Conservation (phyloP, 2,797 vertebrate species). For the Neostethus bicornis region DNA sequence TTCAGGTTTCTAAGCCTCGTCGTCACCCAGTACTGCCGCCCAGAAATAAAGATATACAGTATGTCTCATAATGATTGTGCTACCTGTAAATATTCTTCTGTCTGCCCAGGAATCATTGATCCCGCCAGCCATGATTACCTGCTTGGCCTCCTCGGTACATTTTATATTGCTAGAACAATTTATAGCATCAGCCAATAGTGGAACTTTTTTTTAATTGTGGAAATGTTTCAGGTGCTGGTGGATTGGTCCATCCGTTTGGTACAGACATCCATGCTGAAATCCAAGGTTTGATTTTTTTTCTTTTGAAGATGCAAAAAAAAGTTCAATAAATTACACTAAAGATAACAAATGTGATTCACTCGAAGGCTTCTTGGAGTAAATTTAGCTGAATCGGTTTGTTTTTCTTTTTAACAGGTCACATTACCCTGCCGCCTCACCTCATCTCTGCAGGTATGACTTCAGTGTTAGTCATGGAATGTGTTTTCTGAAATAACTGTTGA, state of each 20-base stretch:
- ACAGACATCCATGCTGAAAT: constrained; percentile 13
- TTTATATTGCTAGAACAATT: no score
- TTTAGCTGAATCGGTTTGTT: not conserved
- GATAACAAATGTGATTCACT: not conserved
- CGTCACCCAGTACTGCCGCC: no score
- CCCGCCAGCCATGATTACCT: constrained; percentile 68
- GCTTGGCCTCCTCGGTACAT: constrained; percentile 70
- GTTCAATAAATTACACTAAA: not conserved
- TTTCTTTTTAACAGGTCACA: constrained; percentile 51
- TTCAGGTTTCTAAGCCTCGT: no score
- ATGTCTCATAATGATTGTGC: not conserved
- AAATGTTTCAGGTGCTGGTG: constrained; percentile 39
- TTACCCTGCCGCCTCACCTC: constrained; percentile 52
- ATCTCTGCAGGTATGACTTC: constrained; percentile 56
- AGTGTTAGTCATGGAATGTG: not conserved
- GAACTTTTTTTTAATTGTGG: not conserved
- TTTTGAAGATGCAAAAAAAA: not conserved
- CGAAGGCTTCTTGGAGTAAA: no score
- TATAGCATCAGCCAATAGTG: no score
- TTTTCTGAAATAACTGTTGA: not conserved
- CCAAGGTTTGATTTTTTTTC: constrained; percentile 29
- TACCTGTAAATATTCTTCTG: constrained; percentile 3
- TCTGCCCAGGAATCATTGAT: constrained; percentile 54
- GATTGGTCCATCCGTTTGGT: constrained; percentile 21
- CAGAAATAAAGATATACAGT: no score